Percentiles rank a stretch among this genome's conserved stretches.
These are phyloP conservation scores for Vulpes vulpes DNA, from an alignment of 2,113 vertebrate species.

Conservation along the genomic window DNA sequence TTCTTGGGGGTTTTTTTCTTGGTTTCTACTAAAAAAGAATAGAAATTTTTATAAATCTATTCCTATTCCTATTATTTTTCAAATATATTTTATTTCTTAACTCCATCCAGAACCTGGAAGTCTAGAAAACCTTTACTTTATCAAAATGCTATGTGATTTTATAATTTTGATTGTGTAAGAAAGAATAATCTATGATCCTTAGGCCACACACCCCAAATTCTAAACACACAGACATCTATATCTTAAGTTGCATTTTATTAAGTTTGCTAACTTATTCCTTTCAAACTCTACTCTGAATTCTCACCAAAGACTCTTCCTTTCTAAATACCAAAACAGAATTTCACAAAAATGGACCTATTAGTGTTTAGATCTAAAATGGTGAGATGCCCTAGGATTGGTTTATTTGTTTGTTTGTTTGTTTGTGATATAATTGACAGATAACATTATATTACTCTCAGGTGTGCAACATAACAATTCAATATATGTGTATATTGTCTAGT, in stretches of 20 bases:
- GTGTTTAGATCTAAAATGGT: background rate
- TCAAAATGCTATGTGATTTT: background rate
- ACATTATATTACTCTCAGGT: background rate
- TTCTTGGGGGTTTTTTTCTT: background rate
- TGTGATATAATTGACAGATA: background rate
- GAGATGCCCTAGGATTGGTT: background rate
- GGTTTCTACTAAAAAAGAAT: background rate
- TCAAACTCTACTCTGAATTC: background rate
- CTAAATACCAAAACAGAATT: conserved; percentile 45
- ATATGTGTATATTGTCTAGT: background rate
- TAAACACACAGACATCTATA: background rate
- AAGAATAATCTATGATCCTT: background rate
- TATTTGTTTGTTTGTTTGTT: background rate
- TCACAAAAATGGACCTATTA: background rate
- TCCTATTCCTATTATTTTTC: conserved; percentile 16
- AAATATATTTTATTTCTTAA: conserved; percentile 6
- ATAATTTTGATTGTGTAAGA: background rate
- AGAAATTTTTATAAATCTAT: background rate
- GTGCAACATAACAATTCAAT: background rate
- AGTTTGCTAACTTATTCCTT: background rate
- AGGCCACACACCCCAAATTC: background rate
- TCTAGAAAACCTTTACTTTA: background rate
- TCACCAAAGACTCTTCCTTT: background rate
- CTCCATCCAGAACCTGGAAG: background rate
- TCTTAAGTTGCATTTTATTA: background rate